Percentiles rank a stretch among this genome's conserved stretches.
These are phyloP conservation scores for Plestiodon gilberti DNA, from an alignment of 2,113 vertebrate genomes.

Conservation along the genomic window DNA sequence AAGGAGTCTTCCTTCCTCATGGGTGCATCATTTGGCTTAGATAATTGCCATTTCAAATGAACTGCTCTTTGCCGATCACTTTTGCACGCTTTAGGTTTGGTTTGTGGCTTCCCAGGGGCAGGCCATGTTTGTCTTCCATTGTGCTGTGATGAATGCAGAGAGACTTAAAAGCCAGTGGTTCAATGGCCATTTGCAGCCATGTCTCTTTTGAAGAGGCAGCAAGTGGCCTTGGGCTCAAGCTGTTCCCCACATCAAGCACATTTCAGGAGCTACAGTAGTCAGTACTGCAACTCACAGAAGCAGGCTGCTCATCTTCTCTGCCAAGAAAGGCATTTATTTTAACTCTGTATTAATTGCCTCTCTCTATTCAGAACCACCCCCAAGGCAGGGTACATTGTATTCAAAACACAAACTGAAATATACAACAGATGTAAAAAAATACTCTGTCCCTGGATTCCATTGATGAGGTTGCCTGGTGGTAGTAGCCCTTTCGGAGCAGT, in stretches of 20 bases:
- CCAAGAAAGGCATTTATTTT: not conserved
- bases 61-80: not conserved
- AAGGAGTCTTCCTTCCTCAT: not conserved
- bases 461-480: not conserved
- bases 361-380: not conserved
- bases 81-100: not conserved
- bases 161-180: not conserved
- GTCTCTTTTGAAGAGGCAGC: not conserved
- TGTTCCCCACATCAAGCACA: not conserved
- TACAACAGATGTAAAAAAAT: not conserved
- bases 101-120: not conserved
- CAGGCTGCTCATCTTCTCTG: not conserved
- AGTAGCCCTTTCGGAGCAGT: not conserved
- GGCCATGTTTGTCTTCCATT: not conserved
- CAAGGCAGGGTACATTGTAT: not conserved
- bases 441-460: not conserved
- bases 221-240: not conserved
- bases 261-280: not conserved
- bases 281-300: not conserved
- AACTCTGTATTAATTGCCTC: not conserved
- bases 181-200: not conserved
- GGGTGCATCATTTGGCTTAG: not conserved
- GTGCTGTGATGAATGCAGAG: not conserved
- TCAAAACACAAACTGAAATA: not conserved
- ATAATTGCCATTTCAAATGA: not conserved